Evolutionary conservation across 2,113 vertebrate genomes (phyloP).

Genomic region (Ammospiza nelsoni): DNA sequence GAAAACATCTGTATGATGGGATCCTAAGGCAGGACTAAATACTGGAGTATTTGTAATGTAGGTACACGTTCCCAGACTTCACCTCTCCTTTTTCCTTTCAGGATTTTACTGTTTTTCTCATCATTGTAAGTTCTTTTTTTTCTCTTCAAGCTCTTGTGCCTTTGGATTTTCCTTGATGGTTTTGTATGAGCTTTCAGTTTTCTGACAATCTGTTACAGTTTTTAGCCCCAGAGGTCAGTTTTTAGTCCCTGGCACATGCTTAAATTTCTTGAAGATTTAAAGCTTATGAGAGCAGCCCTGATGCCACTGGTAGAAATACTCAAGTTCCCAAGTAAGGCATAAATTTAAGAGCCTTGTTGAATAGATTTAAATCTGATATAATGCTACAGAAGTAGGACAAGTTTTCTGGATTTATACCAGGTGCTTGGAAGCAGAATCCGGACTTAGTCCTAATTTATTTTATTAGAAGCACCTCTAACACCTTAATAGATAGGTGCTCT

Average conservation of each 20-base stretch:
- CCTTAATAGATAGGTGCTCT: background rate
- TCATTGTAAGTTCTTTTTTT: background rate
- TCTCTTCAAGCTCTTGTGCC: background rate
- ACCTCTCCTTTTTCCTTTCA: background rate
- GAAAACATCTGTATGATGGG: background rate
- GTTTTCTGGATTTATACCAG: background rate
- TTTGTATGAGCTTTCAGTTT: background rate
- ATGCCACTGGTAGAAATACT: background rate
- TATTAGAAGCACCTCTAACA: background rate
- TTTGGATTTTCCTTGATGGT: conserved; percentile 3
- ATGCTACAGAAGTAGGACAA: background rate
- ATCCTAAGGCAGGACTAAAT: background rate
- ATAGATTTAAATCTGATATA: conserved; percentile 15
- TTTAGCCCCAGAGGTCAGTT: background rate
- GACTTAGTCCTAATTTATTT: conserved; percentile 11
- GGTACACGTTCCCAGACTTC: background rate
- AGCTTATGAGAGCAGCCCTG: background rate
- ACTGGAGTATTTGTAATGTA: background rate
- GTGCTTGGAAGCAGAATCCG: background rate
- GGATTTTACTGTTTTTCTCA: background rate
- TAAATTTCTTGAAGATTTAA: conserved; percentile 7
- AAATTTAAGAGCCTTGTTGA: conserved; percentile 11
- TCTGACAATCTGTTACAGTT: background rate
- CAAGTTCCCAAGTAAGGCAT: background rate
- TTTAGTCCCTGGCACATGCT: background rate